Base-by-base conservation (phyloP, 1,140 invertebrate genomes). In the Helicorthomorpha holstii region DNA sequence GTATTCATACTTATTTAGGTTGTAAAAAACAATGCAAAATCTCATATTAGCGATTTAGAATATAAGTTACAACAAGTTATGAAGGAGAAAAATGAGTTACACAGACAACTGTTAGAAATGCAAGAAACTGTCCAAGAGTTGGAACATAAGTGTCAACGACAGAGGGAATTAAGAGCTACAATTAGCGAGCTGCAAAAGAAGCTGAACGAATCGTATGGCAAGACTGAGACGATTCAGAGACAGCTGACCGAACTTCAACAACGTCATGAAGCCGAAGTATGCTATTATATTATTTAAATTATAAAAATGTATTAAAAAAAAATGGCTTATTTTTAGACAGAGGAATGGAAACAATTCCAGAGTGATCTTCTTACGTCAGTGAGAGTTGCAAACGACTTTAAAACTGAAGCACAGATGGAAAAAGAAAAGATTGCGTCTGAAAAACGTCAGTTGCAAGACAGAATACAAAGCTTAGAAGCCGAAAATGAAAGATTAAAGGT, bases 301-400 rank as follows among this genome's bases (percentile, higher is more conserved):
- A 51, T 48, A 45, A 44, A 25, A 34, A 49, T 53, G 2, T 54
- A 52, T 21, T 51, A 48, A n/a, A n/a, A n/a, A n/a, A n/a, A n/a
- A n/a, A n/a, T n/a, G n/a, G n/a, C n/a, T n/a, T n/a, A n/a, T 42
- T 61, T 56, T n/a, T 58, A 80, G 73, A 78, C 76, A 56, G 74
- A 81, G 14, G 89, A 94, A 67, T 95, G 90, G 91, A 79, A 85
- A 59, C 85, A 91, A 64, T 94, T 94, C 71, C 88, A 94, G 65
- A 80, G 80, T 52, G 91, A 96, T 69, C 72, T 96, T 0, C 70
- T 93, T 26, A 88, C 87, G 69, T 89, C 90, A 0, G 91, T 96
- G 0, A 75, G 89, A 21, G 89, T 95, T 7, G 90, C 91, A 12
- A 93, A 94, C 68, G 88, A 94, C 64, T 91, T 94, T 67, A 90